Evolutionary conservation across 2,113 vertebrate species (phyloP), one percentile per base, ranked within the genome.

Genomic region (Bubalus kerabau): DNA sequence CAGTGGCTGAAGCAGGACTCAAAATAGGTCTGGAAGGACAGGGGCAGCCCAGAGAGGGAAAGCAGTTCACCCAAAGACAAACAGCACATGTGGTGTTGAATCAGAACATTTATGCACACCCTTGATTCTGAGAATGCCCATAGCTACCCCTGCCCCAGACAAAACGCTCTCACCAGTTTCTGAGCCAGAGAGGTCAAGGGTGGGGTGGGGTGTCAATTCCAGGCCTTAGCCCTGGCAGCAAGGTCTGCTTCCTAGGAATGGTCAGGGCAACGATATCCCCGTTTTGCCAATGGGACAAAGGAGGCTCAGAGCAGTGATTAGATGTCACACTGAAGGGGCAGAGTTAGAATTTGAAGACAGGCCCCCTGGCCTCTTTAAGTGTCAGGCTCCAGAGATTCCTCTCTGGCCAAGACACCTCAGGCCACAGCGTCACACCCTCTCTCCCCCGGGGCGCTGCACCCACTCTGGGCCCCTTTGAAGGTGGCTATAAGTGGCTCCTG

Each of bases 401-500:
- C 40, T 76, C 52, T 48, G 87, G 96, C 56, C 74, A 40, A 50
- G 57, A 96, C 90, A 83, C 57, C 50, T 11, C 94, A 95, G 86
- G 96, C 96, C 64, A 21, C 95, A 40, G 74, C 0, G 76, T 46
- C 90, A 57, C 28, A 0, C 91, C 96, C 86, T 94, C 83, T 60
- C 74, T 28, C 59, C 28, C 59, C 57, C 60, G 2, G 89, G 83
- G 88, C 62, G 67, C n/a, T 3, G 95, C 46, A 32, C 74, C 91
- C 57, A 36, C 50, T 71, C 78, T 3, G 52, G 30, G 88, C 23
- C 85, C 88, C 92, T 98, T 98, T 95, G 97, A 98, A 98, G 93
- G 88, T 81, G 78, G 87, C 96, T 98, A 97, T 97, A 98, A 96
- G 94, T 67, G 94, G 97, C 94, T 97, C 89, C 81, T 3, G n/a